phyloP scores from a whole-genome alignment of 1,140 invertebrate genomes.

The Anastatus disparis region DNA sequence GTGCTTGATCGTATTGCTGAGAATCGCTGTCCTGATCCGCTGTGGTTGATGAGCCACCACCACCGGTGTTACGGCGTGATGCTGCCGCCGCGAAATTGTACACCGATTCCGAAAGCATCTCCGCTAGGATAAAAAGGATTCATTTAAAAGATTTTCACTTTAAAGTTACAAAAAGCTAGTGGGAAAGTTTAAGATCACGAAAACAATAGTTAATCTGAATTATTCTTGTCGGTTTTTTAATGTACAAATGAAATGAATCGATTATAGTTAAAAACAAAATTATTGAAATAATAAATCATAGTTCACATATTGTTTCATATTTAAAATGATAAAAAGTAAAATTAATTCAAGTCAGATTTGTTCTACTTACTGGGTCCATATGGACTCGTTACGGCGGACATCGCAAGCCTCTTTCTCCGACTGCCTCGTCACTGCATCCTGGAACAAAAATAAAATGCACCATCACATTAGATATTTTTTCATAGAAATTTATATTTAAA shows the following conservation, averaged over 20 bases:
- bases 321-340: no score
- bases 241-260: no score
- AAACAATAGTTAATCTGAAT: no score
- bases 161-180: no score
- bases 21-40: conserved; percentile 64
- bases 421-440: conserved; percentile 61
- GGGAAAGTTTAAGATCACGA: no score
- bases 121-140: conserved; percentile 51
- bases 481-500: background rate
- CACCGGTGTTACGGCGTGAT: conserved; percentile 49
- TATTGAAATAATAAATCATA: no score
- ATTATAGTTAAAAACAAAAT: no score
- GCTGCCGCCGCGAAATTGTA: conserved; percentile 65
- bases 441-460: conserved; percentile 50
- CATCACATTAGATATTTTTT: conserved; percentile 17
- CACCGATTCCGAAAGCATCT: conserved; percentile 67
- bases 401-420: conserved; percentile 56
- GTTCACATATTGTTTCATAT: no score
- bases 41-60: conserved; percentile 37
- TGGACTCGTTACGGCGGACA: conserved; percentile 67
- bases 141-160: no score
- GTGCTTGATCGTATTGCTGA: conserved; percentile 49
- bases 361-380: conserved; percentile 65
- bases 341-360: background rate
- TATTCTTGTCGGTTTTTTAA: no score